Base-by-base conservation (phyloP, 2,797 vertebrate species). In the Discoglossus pictus region DNA sequence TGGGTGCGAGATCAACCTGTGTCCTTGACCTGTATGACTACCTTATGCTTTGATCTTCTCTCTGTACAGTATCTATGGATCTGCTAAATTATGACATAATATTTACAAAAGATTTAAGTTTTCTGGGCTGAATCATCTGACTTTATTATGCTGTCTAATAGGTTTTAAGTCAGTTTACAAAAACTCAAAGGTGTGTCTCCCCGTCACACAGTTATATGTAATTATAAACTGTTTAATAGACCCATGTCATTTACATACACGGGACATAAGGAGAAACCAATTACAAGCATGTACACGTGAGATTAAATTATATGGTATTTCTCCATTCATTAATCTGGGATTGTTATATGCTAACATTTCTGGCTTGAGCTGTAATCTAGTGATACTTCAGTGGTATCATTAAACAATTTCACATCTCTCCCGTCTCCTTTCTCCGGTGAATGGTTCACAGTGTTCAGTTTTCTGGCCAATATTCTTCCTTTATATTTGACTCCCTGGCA, bases 101-200 rank as follows among this genome's bases (percentile, higher is more conserved):
- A 35, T 35, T 35, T 3, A 7, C 7, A n/a, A 0, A 27, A 12
- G 44, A n/a, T 43, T 52, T 16, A 50, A 50, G 23, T 48, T 16
- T 38, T 35, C 13, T 50, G 16, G 21, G 64, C 16, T 60, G 65
- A 67, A 40, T 67, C 65, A 67, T 59, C 23, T 21, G 24, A 44
- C 53, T 16, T 54, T n/a, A 7, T 25, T 59, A 40, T 40, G 18
- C 40, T 6, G 9, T 59, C 36, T 48, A 38, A 51, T 23, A 40
- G 16, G 24, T 42, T 53, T 36, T 64, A 54, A 54, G 31, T 42
- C 10, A 17, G 31, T 59, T 67, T 67, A 60, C 54, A 51, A 51
- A 21, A 56, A 34, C 10, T 58, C 39, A 63, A 40, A 27, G 36
- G 35, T 50, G 65, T 21, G 46, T 34, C 25, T 21, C 35, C 42